Evolutionary conservation across 2,888 invertebrate genomes (phyloP).

Genomic region (Caenorhabditis sp.): DNA sequence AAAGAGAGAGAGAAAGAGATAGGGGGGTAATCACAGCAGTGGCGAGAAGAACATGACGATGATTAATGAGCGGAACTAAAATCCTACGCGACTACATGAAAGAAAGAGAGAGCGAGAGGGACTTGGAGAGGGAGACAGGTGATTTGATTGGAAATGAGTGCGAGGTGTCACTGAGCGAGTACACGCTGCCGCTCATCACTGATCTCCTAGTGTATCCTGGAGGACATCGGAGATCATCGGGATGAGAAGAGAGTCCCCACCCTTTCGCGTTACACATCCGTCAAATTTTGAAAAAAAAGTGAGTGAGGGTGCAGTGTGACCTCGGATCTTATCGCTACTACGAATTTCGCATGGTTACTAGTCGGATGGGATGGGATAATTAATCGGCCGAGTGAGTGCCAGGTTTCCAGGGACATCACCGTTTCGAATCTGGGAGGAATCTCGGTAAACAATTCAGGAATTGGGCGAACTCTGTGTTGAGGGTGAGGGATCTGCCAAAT

Average conservation of each 20-base stretch:
- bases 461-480: too few species aligned
- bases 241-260: background rate
- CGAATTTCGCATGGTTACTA: conserved; percentile 26
- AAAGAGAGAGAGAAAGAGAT: background rate
- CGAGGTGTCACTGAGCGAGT: conserved; percentile 38
- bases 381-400: conserved; percentile 25
- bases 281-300: conserved; percentile 7
- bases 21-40: too few species aligned
- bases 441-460: too few species aligned
- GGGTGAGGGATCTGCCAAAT: too few species aligned
- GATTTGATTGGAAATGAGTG: conserved; percentile 43
- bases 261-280: conserved; percentile 4
- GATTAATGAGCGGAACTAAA: conserved; percentile 54
- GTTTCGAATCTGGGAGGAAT: background rate
- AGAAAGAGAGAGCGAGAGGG: background rate
- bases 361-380: conserved; percentile 25
- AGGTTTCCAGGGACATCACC: conserved; percentile 22
- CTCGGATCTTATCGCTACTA: conserved; percentile 44
- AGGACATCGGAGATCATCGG: conserved; percentile 43
- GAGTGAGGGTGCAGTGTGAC: conserved; percentile 12
- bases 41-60: conserved; percentile 45
- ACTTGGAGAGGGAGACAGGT: too few species aligned
- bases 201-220: conserved; percentile 40
- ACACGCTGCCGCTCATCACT: conserved; percentile 23
- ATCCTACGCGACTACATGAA: conserved; percentile 14